A percentile compares a stretch with the other conserved stretches of the same genome.
Conservation (phyloP, 2,888 invertebrate genomes). For the Polydrusus cervinus region DNA sequence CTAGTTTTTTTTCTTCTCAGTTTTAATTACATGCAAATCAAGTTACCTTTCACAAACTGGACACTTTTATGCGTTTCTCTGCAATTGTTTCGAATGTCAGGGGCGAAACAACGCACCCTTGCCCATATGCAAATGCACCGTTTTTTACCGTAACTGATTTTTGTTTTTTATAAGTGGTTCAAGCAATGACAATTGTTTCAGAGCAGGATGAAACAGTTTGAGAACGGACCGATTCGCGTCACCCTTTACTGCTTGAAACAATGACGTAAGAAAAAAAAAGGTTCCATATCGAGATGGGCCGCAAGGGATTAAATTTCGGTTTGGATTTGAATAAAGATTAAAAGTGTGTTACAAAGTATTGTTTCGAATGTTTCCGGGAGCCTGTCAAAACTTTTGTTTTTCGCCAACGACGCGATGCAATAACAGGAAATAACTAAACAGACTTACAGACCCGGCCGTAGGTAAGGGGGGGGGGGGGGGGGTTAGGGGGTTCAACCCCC, state of each 20-base stretch:
- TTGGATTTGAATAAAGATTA: constrained; percentile 45
- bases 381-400: constrained; percentile 35
- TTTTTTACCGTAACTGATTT: constrained; percentile 52
- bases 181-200: constrained; percentile 55
- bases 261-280: constrained; percentile 42
- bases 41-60: constrained; percentile 56
- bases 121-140: constrained; percentile 43
- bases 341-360: constrained; percentile 35
- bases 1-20: constrained; percentile 47
- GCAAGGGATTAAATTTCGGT: constrained; percentile 49
- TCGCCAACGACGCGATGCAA: not conserved
- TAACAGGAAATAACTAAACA: no score
- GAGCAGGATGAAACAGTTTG: constrained; percentile 51
- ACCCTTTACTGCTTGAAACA: constrained; percentile 52
- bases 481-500: no score
- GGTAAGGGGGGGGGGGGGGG: no score
- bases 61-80: constrained; percentile 54
- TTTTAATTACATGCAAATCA: constrained; percentile 57
- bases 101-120: constrained; percentile 41
- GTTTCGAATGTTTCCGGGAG: constrained; percentile 29
- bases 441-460: no score
- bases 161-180: constrained; percentile 51
- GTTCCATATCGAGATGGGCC: constrained; percentile 50
- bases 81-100: constrained; percentile 51
- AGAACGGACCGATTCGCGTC: constrained; percentile 47